These are phyloP conservation scores for Ricordea florida DNA, from an alignment of 92 coral and sea anemone species.

Conservation along the genomic window DNA sequence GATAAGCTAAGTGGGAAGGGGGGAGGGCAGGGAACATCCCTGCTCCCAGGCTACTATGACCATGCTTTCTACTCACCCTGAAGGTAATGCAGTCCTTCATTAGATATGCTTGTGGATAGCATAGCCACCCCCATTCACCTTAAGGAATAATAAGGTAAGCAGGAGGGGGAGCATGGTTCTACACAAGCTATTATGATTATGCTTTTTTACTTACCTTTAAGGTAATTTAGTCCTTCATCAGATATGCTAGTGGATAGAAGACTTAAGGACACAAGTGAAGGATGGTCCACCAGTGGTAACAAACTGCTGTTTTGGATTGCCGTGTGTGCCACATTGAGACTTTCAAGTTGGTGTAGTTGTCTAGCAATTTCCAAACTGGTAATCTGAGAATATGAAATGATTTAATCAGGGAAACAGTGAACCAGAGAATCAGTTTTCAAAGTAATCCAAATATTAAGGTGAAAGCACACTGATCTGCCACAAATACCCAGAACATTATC, in stretches of 20 bases:
- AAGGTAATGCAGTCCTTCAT: slow-evolving; percentile 74
- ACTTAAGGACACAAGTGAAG: slow-evolving; percentile 72
- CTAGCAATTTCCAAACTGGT: slow-evolving; percentile 59
- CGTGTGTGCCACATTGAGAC: slow-evolving; percentile 72
- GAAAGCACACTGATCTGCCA: no score
- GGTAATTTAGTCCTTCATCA: slow-evolving; percentile 75
- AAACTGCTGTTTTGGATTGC: slow-evolving; percentile 60
- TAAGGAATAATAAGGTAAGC: no score
- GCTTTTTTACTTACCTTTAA: slow-evolving; percentile 53
- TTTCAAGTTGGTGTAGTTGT: slow-evolving; percentile 54
- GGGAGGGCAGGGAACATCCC: no score
- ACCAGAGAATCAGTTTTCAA: neutral
- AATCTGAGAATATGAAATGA: slow-evolving; percentile 38
- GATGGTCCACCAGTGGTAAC: slow-evolving; percentile 49
- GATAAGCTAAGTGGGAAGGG: no score
- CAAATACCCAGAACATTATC: no score
- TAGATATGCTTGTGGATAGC: slow-evolving; percentile 75
- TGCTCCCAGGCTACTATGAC: neutral
- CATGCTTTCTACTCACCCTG: slow-evolving; percentile 43
- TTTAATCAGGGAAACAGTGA: neutral
- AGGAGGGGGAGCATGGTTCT: no score
- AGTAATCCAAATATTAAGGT: no score
- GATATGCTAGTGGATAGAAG: slow-evolving; percentile 74
- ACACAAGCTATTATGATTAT: neutral
- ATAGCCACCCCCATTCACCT: no score